These are phyloP conservation scores for Crambe crambe DNA, from an alignment of 37 sponge, comb jelly and placozoan genomes.

Conservation along the genomic window DNA sequence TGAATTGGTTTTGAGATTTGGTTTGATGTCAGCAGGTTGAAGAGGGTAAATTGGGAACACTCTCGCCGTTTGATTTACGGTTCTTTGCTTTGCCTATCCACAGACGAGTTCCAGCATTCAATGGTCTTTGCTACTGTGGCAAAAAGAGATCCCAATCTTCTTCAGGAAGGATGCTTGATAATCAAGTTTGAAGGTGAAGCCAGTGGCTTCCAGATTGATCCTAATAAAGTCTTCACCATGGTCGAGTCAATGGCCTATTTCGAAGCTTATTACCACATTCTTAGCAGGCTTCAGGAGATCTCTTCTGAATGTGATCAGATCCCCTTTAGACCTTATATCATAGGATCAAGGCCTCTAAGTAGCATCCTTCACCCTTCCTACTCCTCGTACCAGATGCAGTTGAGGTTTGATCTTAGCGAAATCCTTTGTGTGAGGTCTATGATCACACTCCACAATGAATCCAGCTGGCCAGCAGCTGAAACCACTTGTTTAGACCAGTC, in stretches of 20 bases:
- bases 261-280: slow-evolving; percentile 86
- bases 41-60: slow-evolving; percentile 79
- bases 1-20: slow-evolving; percentile 63
- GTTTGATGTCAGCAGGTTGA: slow-evolving; percentile 49
- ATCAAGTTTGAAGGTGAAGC: slow-evolving; percentile 69
- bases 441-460: neutral
- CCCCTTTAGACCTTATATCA: slow-evolving; percentile 68
- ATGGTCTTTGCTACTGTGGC: slow-evolving; percentile 70
- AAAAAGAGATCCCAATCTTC: slow-evolving; percentile 46
- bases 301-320: slow-evolving; percentile 1
- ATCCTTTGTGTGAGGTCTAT: neutral
- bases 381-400: neutral
- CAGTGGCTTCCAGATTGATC: slow-evolving; percentile 42
- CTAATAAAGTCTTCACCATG: slow-evolving; percentile 36
- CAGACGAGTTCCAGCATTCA: slow-evolving; percentile 35
- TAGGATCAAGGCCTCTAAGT: slow-evolving; percentile 5
- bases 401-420: neutral
- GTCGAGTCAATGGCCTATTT: slow-evolving; percentile 88
- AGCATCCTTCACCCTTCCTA: neutral
- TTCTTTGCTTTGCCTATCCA: slow-evolving; percentile 81
- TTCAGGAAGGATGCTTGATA: slow-evolving; percentile 53
- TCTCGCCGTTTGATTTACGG: slow-evolving; percentile 82
- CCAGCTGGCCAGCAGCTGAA: slow-evolving; percentile 44
- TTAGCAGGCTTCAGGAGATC: slow-evolving; percentile 55
- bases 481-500: slow-evolving; percentile 59